A percentile compares a stretch with the other conserved stretches of the same genome.
Evolutionary conservation across 2,888 invertebrate species (phyloP).

Genomic region (Sipha maydis): DNA sequence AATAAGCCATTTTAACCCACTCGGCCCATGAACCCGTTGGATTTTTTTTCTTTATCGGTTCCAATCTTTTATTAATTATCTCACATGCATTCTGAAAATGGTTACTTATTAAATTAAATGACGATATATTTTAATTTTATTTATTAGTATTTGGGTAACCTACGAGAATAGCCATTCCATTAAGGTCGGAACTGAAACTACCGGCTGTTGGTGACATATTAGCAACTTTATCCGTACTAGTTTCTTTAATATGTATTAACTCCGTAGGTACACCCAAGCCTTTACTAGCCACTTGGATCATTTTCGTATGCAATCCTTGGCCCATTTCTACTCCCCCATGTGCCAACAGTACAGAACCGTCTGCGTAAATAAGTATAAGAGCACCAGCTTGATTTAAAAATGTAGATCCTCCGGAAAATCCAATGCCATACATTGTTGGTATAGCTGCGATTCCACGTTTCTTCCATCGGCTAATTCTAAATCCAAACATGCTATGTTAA

Average conservation of each 20-base stretch:
- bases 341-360: constrained; percentile 87
- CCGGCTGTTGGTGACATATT: constrained; percentile 92
- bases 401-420: constrained; percentile 74
- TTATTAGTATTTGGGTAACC: not conserved
- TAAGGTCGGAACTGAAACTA: constrained; percentile 87
- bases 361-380: constrained; percentile 83
- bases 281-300: constrained; percentile 78
- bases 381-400: constrained; percentile 89
- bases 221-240: constrained; percentile 89
- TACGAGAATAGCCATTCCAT: constrained; percentile 83
- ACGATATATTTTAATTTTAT: not conserved
- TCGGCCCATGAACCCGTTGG: constrained; percentile 85
- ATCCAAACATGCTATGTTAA: constrained; percentile 65
- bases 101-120: not conserved
- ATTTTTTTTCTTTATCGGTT: constrained; percentile 78
- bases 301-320: constrained; percentile 95
- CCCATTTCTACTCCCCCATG: constrained; percentile 98
- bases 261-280: constrained; percentile 77
- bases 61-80: constrained; percentile 75
- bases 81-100: constrained; percentile 50
- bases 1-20: constrained; percentile 83
- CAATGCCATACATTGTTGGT: constrained; percentile 87
- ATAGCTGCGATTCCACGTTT: constrained; percentile 86
- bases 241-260: constrained; percentile 84
- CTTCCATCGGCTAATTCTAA: constrained; percentile 81